Percentiles rank a stretch among this genome's conserved stretches.
Conservation (phyloP, 2,888 invertebrate species). For the Phymatocera aterrima region DNA sequence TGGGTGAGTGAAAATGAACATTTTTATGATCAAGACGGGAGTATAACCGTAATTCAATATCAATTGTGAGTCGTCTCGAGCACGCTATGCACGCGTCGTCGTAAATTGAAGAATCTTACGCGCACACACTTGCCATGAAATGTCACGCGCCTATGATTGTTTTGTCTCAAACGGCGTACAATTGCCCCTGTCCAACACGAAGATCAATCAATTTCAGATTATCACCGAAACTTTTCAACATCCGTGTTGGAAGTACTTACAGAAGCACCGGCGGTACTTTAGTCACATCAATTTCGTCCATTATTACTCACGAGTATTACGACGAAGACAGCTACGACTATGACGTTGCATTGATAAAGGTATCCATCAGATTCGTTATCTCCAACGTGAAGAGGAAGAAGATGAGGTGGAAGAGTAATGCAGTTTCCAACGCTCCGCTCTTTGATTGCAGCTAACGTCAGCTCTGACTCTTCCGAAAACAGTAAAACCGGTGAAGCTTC, state of each 20-base stretch:
- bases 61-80: too few relatives aligned
- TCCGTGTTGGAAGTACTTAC: conserved; percentile 61
- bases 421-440: background rate
- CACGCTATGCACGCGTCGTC: too few relatives aligned
- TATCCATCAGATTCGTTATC: conserved; percentile 50
- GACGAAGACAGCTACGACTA: conserved; percentile 69
- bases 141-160: too few relatives aligned
- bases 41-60: background rate
- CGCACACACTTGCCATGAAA: background rate
- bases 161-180: too few relatives aligned
- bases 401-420: background rate
- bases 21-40: background rate
- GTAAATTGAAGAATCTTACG: background rate
- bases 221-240: conserved; percentile 47
- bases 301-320: conserved; percentile 70
- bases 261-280: conserved; percentile 52
- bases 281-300: conserved; percentile 57
- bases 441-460: conserved; percentile 21
- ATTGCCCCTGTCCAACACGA: too few relatives aligned
- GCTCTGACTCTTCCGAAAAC: conserved; percentile 28
- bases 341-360: conserved; percentile 73
- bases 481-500: conserved; percentile 1
- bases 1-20: background rate
- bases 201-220: conserved; percentile 37
- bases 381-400: too few relatives aligned